Percentiles rank a stretch among this genome's conserved stretches.
Conservation (phyloP, 1,140 invertebrate genomes). For the Drosophila lowei region DNA sequence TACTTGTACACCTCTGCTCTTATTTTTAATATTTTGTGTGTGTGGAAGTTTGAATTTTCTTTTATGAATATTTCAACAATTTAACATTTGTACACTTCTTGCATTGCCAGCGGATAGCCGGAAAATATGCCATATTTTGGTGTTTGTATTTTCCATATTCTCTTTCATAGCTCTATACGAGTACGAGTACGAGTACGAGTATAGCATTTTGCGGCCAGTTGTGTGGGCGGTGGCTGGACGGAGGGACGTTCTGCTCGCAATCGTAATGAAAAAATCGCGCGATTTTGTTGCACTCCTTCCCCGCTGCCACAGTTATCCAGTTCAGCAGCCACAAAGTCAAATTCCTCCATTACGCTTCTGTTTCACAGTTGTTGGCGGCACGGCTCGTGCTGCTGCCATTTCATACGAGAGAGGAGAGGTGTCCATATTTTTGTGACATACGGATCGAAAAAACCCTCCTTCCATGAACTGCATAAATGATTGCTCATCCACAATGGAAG, state of each 20-base stretch:
- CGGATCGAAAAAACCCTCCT: no score
- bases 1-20: neutral
- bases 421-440: no score
- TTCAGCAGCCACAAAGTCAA: slow-evolving; percentile 30
- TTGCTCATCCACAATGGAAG: no score
- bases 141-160: slow-evolving; percentile 6
- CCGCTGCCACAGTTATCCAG: neutral
- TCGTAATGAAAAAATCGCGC: no score
- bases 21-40: no score
- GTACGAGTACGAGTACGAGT: no score
- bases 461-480: no score
- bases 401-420: no score
- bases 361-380: slow-evolving; percentile 16
- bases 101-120: neutral
- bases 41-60: neutral
- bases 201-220: neutral
- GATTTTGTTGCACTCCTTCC: no score
- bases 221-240: no score
- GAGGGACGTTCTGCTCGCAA: neutral
- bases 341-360: slow-evolving; percentile 41
- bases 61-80: slow-evolving; percentile 28
- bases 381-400: no score
- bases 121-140: neutral
- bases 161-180: neutral
- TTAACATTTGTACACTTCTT: slow-evolving; percentile 2